These are phyloP conservation scores for Notarius quadriscutis DNA, from an alignment of 2,113 vertebrate genomes.

Conservation along the genomic window DNA sequence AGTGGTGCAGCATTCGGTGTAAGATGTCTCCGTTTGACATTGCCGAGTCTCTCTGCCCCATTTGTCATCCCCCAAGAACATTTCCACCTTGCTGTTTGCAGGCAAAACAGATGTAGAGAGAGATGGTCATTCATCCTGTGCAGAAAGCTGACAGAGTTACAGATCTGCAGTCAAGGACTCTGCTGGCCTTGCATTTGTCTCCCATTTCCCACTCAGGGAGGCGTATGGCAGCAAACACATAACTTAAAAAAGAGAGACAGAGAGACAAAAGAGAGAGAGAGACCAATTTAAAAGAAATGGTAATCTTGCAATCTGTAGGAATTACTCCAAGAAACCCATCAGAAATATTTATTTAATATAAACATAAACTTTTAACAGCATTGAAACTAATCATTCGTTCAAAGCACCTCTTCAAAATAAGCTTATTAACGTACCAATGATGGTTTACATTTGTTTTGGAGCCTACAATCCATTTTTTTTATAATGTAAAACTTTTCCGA, in stretches of 20 bases:
- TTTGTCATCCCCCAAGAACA: conserved; percentile 45
- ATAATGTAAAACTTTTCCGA: background rate
- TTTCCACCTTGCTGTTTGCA: conserved; percentile 53
- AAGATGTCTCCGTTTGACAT: conserved; percentile 40
- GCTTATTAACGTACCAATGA: background rate
- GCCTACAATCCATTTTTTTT: background rate
- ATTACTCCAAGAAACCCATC: background rate
- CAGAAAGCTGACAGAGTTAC: conserved; percentile 46
- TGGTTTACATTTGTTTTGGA: background rate
- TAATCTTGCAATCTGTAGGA: background rate
- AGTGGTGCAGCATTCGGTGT: conserved; percentile 9
- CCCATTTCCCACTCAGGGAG: conserved; percentile 28
- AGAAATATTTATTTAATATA: background rate
- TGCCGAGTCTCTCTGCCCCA: conserved; percentile 26
- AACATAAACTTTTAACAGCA: background rate
- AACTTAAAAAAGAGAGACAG: background rate
- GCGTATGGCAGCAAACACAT: conserved; percentile 2
- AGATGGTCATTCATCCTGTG: conserved; percentile 56
- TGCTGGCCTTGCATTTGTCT: conserved; percentile 60
- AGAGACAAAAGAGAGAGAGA: background rate
- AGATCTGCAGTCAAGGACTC: conserved; percentile 57
- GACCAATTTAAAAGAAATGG: background rate
- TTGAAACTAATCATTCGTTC: background rate
- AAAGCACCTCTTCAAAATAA: background rate
- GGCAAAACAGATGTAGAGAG: conserved; percentile 55